Evolutionary conservation across 2,888 invertebrate genomes (phyloP), one percentile per base, ranked within the genome.

Genomic region (Camponotus fellah): DNA sequence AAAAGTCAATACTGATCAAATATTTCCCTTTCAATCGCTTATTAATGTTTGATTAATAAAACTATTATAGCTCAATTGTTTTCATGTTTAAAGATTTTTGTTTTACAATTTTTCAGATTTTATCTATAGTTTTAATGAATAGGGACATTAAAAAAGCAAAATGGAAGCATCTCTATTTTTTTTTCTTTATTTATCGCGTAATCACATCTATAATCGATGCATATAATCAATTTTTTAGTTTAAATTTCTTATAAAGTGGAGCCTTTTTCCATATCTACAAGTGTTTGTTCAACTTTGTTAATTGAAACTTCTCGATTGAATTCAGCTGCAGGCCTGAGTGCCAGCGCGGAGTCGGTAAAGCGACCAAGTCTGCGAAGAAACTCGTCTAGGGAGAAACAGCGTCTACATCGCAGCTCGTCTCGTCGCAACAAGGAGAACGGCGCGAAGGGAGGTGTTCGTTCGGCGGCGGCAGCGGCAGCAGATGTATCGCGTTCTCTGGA

Each of bases 381-480:
- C 4, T 95, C 95, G 0, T 95, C 95, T 58, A 94, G 95, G 83
- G 95, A 95, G 84, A 95, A 95, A 85, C 95, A 95, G 4, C 94
- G 95, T 17, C 91, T 96, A n/a, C 95, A 96, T 62, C 95, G 96
- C 21, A 95, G 95, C 83, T 96, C 95, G 32, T 95, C 95, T 26
- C 95, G 95, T 60, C 95, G 95, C 80, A 95, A 96, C 91, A 96
- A 96, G 90, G 95, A 96, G 87, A 95, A 95, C 87, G 95, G 95
- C 43, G 93, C 94, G 80, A 95, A 94, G 83, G 76, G 58, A 83
- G 89, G 88, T 71, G 21, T 34, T 0, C 91, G 93, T 3, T 83
- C 90, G 9, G 69, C 75, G 5, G n/a, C 26, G 12, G 17, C 0
- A 83, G 64, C 88, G 14, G 94, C 93, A 26, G 87, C 91, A 0